Base-by-base conservation (phyloP, 1,140 invertebrate genomes). In the Ectropis grisescens region DNA sequence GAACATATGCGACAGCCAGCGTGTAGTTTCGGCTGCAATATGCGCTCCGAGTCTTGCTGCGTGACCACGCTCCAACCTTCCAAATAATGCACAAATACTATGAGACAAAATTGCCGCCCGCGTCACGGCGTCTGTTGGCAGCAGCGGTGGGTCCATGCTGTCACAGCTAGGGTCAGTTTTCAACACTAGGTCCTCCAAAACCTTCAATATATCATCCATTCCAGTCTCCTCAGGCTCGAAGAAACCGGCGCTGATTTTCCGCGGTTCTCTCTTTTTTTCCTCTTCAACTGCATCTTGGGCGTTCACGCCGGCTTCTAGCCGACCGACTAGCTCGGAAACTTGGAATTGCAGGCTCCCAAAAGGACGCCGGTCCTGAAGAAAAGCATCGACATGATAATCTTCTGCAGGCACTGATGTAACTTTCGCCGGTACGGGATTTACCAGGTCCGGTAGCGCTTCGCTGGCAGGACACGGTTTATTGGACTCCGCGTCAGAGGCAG, bases 1-100 rank as follows among this genome's bases (percentile, higher is more conserved):
- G 68, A 94, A 94, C 55, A 93, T 86, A 55, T 92, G 88, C 35
- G 89, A 87, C 19, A 94, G 80, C 91, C 91, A 93, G 49, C 90
- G 83, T 2, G 89, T 90, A 0, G 90, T 90, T 55, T 94, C 92
- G 10, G 87, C 88, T 0, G 88, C 87, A 23, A 94, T 85, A 48
- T 90, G 87, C 29, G 86, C 86, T 12, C 88, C 88, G 16, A 94
- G 70, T 53, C 88, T 86, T 24, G 90, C 88, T 19, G 92, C 84
- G 65, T 92, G 88, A 32, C 80, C 72, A 27, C 88, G 82, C 29
- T 92, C 89, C 29, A 95, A 67, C 22, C 88, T 87, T 4, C 89
- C 87, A 39, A 91, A 87, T 56, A 91, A 90, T 2, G 92, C 91
- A 6, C 88, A 87, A 36, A 94, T 72, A 50, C 91, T 89, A 58